Evolutionary conservation across 2,797 vertebrate genomes (phyloP).

Genomic region (Orestias chungarensis): DNA sequence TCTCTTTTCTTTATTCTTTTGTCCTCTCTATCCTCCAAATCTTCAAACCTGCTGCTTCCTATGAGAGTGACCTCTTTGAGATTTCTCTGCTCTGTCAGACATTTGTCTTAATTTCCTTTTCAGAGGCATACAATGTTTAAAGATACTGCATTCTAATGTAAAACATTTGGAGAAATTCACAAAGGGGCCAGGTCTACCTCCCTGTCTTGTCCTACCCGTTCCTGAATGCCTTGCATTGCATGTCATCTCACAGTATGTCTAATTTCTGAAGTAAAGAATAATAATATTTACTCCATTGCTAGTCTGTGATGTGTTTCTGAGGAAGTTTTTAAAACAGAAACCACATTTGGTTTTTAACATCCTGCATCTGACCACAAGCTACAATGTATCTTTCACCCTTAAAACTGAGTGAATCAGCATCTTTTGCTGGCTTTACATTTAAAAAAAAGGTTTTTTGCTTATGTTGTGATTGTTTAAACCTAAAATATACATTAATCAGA

Average conservation of each 20-base stretch:
- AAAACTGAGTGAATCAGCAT: background rate
- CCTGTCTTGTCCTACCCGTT: constrained; percentile 18
- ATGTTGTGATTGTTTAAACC: constrained; percentile 2
- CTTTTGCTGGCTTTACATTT: constrained; percentile 4
- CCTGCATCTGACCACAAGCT: constrained; percentile 46
- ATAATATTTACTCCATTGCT: background rate
- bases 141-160: constrained; percentile 40
- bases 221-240: constrained; percentile 56
- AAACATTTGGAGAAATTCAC: constrained; percentile 72
- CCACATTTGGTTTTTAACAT: constrained; percentile 31
- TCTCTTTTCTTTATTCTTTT: constrained; percentile 53
- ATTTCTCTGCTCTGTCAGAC: constrained; percentile 68
- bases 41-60: constrained; percentile 52
- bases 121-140: constrained; percentile 46
- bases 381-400: constrained; percentile 56
- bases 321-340: constrained; percentile 19
- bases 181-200: constrained; percentile 70
- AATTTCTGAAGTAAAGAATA: constrained; percentile 8
- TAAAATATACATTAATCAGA: constrained; percentile 3
- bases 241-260: constrained; percentile 42
- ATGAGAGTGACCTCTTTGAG: constrained; percentile 70
- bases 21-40: constrained; percentile 50
- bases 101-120: constrained; percentile 48
- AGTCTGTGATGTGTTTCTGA: constrained; percentile 32
- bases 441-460: background rate